Base-by-base conservation (phyloP, 2,888 invertebrate genomes). In the Venusia cambrica region DNA sequence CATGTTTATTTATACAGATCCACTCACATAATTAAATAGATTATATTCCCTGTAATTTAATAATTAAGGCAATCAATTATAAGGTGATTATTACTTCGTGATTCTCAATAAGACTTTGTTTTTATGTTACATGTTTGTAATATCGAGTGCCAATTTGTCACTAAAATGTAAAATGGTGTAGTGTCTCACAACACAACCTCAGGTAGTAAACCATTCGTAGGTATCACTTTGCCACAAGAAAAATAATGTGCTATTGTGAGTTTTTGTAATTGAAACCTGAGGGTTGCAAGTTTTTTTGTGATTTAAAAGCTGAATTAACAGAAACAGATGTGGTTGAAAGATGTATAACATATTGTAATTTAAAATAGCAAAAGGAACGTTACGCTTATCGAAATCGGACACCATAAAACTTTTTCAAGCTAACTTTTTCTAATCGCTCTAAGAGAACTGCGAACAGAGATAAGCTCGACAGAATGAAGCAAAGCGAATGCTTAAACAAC, bases 271-370 rank as follows among this genome's bases (percentile, higher is more conserved):
- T 51, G 51, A 51, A 59, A 59, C 58, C 62, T 60, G 41, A 58
- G 64, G 65, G 61, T 65, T 54, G 51, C 51, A 50, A 51, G 47
- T 52, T 57, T 38, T 70, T 45, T 37, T 53, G 51, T 41, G 25
- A 54, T 50, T 51, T 45, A 47, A 54, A 67, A 69, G 73, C 65
- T 58, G 61, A 66, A 61, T 59, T 54, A 56, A 50, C 48, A 41
- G 41, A 52, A 60, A 64, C 76, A 75, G 71, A 75, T 71, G 73
- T 42, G 57, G 35, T 47, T 30, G 37, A 33, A 42, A 43, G 41
- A 51, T 51, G 48, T 29, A 21, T 17, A 18, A 15, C 21, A 15
- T 20, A 8, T 14, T 9, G 17, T 33, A 9, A 25, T 15, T 17
- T 8, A 5, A 2, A 24, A 21, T 15, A 14, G 13, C 9, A 15